Conservation (phyloP, 2,888 invertebrate species). For the Encarsia formosa region DNA sequence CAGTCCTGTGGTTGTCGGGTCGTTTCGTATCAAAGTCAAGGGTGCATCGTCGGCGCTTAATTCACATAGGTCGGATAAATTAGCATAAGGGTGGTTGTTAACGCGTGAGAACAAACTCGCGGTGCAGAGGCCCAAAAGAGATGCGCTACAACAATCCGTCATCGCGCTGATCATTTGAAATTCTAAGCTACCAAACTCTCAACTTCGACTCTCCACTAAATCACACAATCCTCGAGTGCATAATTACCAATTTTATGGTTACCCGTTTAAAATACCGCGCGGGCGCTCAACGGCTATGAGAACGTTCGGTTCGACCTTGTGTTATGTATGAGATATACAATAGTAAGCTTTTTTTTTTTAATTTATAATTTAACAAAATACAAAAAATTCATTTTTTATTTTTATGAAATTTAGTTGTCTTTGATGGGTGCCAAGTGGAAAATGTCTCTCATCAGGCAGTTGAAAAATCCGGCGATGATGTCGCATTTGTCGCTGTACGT, state of each 20-base stretch:
- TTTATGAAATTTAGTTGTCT: too few relatives aligned
- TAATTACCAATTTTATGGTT: conserved; percentile 21
- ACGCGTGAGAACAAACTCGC: conserved; percentile 29
- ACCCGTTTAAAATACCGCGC: too few relatives aligned
- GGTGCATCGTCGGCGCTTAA: conserved; percentile 23
- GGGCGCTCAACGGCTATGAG: too few relatives aligned
- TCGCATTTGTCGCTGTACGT: neutral
- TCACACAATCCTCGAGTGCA: conserved; percentile 20
- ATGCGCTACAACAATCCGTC: conserved; percentile 19
- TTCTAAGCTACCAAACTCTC: conserved; percentile 23
- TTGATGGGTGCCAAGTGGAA: too few relatives aligned
- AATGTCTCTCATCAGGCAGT: conserved; percentile 14
- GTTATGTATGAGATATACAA: too few relatives aligned
- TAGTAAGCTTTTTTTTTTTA: too few relatives aligned
- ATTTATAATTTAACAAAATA: neutral
- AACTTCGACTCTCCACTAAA: conserved; percentile 20
- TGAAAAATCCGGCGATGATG: conserved; percentile 11
- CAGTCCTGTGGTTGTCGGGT: too few relatives aligned
- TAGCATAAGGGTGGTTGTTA: conserved; percentile 30
- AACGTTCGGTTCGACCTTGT: too few relatives aligned
- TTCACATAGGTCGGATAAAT: conserved; percentile 27
- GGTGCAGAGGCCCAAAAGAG: conserved; percentile 13
- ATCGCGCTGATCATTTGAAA: conserved; percentile 23
- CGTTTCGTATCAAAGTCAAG: conserved; percentile 21
- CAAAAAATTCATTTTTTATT: too few relatives aligned